These are phyloP conservation scores for Drosophila emarginata DNA, from an alignment of 2,888 invertebrate species.

Conservation along the genomic window DNA sequence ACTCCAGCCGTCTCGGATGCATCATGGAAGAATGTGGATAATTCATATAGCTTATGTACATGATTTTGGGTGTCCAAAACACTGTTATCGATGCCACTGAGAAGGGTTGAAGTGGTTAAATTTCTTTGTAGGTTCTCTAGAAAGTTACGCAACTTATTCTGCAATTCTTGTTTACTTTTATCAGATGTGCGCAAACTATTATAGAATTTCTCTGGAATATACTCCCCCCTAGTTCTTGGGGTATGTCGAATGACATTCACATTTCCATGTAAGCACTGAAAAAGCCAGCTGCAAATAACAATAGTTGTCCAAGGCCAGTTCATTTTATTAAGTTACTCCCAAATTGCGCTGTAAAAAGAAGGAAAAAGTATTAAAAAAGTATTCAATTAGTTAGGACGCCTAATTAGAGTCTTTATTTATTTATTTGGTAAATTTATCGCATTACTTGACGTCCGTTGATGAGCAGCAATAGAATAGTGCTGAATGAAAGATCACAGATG, in stretches of 20 bases:
- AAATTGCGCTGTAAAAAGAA: too few species aligned
- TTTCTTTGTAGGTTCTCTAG: slow-evolving; percentile 71
- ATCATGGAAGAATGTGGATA: slow-evolving; percentile 62
- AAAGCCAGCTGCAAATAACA: slow-evolving; percentile 5
- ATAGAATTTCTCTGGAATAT: slow-evolving; percentile 72
- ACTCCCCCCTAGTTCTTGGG: slow-evolving; percentile 51
- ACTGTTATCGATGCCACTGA: slow-evolving; percentile 42
- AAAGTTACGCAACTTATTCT: slow-evolving; percentile 67
- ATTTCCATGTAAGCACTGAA: not conserved
- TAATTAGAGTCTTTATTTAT: slow-evolving; percentile 7
- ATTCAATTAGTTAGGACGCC: not conserved
- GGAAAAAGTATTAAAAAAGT: not conserved
- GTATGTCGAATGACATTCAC: not conserved
- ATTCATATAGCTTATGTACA: slow-evolving; percentile 51
- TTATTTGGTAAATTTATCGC: not conserved
- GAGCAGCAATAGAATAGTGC: slow-evolving; percentile 9
- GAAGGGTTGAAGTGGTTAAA: slow-evolving; percentile 65
- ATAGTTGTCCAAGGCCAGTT: slow-evolving; percentile 5
- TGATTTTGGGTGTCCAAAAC: slow-evolving; percentile 40
- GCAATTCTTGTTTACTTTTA: slow-evolving; percentile 60
- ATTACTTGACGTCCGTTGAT: slow-evolving; percentile 9
- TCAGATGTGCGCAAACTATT: slow-evolving; percentile 59
- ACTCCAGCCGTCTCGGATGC: slow-evolving; percentile 48
- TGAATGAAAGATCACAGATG: slow-evolving; percentile 23
- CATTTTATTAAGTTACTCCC: not conserved